Base-by-base conservation (phyloP, 2,113 vertebrate genomes). In the Collichthys lucidus region DNA sequence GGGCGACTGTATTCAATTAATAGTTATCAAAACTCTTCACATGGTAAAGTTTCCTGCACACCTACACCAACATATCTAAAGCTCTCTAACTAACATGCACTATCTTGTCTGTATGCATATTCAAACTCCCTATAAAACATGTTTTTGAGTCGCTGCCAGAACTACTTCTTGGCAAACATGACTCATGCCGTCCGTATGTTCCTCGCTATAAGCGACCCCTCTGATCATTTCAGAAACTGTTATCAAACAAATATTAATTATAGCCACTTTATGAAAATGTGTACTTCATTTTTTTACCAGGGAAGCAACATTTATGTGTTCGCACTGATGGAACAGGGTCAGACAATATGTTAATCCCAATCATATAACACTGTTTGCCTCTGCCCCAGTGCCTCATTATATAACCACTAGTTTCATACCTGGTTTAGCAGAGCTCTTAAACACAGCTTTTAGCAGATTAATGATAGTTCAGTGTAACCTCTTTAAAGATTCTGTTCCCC, bases 271-370 rank as follows among this genome's bases (percentile, higher is more conserved):
- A 63, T 42, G 14, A 42, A 7, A 22, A 14, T 15, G 35, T 22
- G 12, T 42, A n/a, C 35, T 42, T 42, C 0, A n/a, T 4, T 63
- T 62, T n/a, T 29, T 42, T 24, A 62, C 60, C 31, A 2, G 31
- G 20, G 4, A 5, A 62, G 49, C 59, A 57, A 11, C 26, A 3
- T 60, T 19, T 29, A 53, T 35, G 31, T 61, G 66, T 62, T 31
- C 5, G n/a, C 75, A 62, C 56, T 50, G 56, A 46, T 52, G 62
- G 17, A 63, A 55, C 47, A 53, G 20, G 66, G 42, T 63, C 31
- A 82, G 60, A 79, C 69, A 50, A 61, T 74, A 26, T 52, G 49
- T 52, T 72, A 84, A 70, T 76, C 55, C 50, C 26, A 65, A 53
- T 77, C 77, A 73, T n/a, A 49, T 35, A 74, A 49, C 65, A 49